These are phyloP conservation scores for Pluvianellus socialis DNA, from an alignment of 2,113 vertebrate genomes.

Conservation along the genomic window DNA sequence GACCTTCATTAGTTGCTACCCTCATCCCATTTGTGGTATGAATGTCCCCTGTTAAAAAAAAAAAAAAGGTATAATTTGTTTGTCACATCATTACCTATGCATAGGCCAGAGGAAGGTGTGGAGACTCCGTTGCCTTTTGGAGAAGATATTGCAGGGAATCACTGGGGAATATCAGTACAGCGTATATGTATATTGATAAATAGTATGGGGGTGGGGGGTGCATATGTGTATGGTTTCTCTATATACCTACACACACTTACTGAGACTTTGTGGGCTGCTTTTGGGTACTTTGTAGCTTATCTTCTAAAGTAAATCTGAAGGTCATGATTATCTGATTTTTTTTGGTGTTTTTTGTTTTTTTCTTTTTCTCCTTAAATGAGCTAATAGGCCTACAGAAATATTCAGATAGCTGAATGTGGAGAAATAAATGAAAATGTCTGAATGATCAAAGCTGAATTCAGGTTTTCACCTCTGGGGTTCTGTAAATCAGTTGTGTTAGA, in stretches of 20 bases:
- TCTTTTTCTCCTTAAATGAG: not conserved
- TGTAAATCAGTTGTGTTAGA: not conserved
- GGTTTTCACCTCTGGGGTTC: not conserved
- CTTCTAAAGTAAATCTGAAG: not conserved
- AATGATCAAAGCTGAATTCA: not conserved
- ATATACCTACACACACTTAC: rapidly evolving
- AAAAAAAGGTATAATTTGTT: rapidly evolving
- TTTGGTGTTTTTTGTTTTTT: not conserved
- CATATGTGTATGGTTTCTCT: not conserved
- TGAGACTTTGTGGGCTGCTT: not conserved
- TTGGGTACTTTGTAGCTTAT: not conserved
- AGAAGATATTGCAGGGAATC: not conserved
- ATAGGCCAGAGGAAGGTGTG: not conserved
- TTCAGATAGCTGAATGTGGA: not conserved
- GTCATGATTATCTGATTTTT: not conserved
- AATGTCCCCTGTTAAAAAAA: not conserved
- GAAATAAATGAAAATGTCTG: not conserved
- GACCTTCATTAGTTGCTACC: not conserved
- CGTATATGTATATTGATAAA: too few relatives aligned
- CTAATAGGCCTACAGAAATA: not conserved
- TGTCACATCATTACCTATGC: not conserved
- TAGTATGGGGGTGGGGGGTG: rapidly evolving
- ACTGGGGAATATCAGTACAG: not conserved
- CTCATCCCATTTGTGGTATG: not conserved
- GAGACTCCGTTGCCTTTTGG: not conserved